These are phyloP conservation scores for Bungarus multicinctus DNA, from an alignment of 2,113 vertebrate genomes.

Conservation along the genomic window DNA sequence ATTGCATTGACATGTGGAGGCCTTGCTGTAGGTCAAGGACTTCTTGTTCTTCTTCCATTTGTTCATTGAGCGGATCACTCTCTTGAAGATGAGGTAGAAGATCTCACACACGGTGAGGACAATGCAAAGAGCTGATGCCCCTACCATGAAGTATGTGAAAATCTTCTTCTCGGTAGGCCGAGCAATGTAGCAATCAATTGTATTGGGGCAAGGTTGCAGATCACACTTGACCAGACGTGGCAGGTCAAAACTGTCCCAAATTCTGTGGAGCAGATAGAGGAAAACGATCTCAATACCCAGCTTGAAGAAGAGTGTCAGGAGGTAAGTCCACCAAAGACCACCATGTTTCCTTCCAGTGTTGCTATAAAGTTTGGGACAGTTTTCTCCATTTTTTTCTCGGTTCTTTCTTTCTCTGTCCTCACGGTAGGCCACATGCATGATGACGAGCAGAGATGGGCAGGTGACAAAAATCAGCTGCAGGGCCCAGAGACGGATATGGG, in stretches of 20 bases:
- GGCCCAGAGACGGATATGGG: conserved; percentile 92
- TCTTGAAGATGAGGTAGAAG: conserved; percentile 77
- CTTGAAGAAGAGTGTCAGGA: conserved; percentile 79
- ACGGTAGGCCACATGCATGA: conserved; percentile 86
- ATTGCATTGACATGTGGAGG: conserved; percentile 72
- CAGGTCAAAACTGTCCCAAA: conserved; percentile 76
- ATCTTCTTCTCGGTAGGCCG: conserved; percentile 79
- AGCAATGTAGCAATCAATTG: conserved; percentile 78
- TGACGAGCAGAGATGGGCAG: conserved; percentile 89
- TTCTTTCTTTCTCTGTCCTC: conserved; percentile 78
- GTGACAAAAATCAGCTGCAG: conserved; percentile 95
- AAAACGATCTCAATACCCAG: conserved; percentile 72
- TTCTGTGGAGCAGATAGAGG: conserved; percentile 75
- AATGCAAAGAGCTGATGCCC: conserved; percentile 75
- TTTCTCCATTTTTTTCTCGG: conserved; percentile 68
- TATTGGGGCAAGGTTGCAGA: conserved; percentile 74
- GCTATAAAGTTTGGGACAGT: conserved; percentile 72
- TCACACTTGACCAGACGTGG: conserved; percentile 75
- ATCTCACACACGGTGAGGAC: conserved; percentile 78
- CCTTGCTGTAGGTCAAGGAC: conserved; percentile 62
- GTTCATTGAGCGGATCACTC: conserved; percentile 37
- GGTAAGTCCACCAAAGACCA: conserved; percentile 81
- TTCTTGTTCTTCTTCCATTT: conserved; percentile 62
- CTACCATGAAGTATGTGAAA: conserved; percentile 83
- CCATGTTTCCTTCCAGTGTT: conserved; percentile 79